Evolutionary conservation across 2,113 vertebrate genomes (phyloP), one percentile per base, ranked within the genome.

Genomic region (Gymnarchus niloticus): DNA sequence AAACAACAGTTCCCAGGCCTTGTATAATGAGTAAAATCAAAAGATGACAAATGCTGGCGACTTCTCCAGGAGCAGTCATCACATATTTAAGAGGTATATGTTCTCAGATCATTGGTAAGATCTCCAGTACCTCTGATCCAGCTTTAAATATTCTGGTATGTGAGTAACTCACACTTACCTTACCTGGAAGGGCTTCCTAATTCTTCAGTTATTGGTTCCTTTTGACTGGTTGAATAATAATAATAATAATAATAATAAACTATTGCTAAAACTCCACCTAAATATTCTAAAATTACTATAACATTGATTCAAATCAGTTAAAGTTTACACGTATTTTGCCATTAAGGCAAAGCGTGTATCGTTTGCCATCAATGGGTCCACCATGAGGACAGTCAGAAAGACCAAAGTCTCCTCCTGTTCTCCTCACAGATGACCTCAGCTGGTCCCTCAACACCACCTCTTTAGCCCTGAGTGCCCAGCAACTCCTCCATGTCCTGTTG

Each of bases 11-110:
- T 89, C 89, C 89, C 2, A 83, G 89, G 90, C 90, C 85, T 77
- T 88, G 89, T 91, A 93, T 91, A 91, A 89, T 88, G 17, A 21
- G 37, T 12, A 76, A 14, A 83, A 59, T 87, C 81, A 90, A 92
- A 91, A 91, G 91, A 93, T 91, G 91, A 93, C 88, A 91, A 92
- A 92, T 81, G 81, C 80, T 46, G 86, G 89, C 87, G 89, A 90
- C 90, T 90, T 90, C 87, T 90, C 86, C 90, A 89, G 88, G 90
- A 91, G 89, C 69, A 76, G 54, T 83, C 85, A 61, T 17, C 41
- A 69, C 87, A 86, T 86, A 84, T 83, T 86, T 88, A 89, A 49
- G 44, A 6, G 83, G 84, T 90, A 52, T 48, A 56, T 86, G 81
- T 89, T 90, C 85, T 88, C 88, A 76, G 77, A 89, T 84, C 41